These are phyloP conservation scores for Epinotia nisella DNA, from an alignment of 2,888 invertebrate species.

Conservation along the genomic window DNA sequence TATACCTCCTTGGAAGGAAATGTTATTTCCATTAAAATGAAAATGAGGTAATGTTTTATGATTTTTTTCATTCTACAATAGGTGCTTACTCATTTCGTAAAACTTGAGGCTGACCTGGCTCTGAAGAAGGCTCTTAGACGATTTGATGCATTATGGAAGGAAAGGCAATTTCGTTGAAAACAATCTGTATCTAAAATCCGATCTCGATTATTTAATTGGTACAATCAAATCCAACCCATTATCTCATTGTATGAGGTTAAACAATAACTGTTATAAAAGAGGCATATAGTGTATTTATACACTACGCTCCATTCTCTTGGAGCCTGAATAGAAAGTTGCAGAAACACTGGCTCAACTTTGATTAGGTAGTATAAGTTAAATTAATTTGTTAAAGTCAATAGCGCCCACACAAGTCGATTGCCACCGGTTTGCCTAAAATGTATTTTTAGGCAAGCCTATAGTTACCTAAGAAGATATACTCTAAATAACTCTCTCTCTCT, in stretches of 20 bases:
- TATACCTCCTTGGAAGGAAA: conserved; percentile 82
- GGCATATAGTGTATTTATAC: conserved; percentile 32
- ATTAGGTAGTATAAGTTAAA: conserved; percentile 72
- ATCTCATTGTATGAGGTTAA: conserved; percentile 13
- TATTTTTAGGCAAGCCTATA: no score
- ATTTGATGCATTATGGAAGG: conserved; percentile 12
- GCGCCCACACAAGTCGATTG: no score
- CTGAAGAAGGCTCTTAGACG: not conserved
- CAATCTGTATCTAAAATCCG: not conserved
- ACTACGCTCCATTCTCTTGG: conserved; percentile 46
- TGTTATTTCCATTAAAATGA: conserved; percentile 83
- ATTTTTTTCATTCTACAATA: conserved; percentile 60
- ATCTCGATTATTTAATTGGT: not conserved
- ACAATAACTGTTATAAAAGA: conserved; percentile 14
- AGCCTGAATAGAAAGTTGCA: conserved; percentile 53
- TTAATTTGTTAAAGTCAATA: conserved; percentile 68
- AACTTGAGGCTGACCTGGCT: conserved; percentile 44
- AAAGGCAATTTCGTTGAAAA: conserved; percentile 18
- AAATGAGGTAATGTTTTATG: conserved; percentile 77
- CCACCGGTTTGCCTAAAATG: no score
- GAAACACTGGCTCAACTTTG: conserved; percentile 69
- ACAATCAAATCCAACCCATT: not conserved
- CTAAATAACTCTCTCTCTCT: no score
- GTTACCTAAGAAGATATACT: no score
- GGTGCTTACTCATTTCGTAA: conserved; percentile 41